These are phyloP conservation scores for Rhamphomyia laevipes DNA, from an alignment of 2,888 invertebrate species.

Conservation along the genomic window DNA sequence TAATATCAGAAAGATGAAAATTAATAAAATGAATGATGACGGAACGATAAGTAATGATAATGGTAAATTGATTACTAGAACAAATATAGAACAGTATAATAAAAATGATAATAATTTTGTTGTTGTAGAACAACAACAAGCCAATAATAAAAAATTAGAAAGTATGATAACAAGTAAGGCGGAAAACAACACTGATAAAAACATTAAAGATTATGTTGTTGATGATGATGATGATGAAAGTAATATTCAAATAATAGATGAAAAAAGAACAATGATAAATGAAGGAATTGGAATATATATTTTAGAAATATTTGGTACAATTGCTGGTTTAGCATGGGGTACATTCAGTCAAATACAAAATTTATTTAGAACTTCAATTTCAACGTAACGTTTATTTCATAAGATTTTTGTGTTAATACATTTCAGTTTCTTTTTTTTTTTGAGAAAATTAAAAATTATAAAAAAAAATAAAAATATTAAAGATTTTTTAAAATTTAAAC, in stretches of 20 bases:
- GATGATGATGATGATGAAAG: constrained; percentile 1
- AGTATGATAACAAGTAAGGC: neutral
- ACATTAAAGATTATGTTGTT: neutral
- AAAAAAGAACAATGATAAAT: constrained; percentile 5
- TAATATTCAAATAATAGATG: neutral
- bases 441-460: too few species aligned
- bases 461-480: too few species aligned
- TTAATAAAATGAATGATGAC: neutral
- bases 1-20: neutral
- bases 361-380: constrained; percentile 2
- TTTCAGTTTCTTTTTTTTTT: too few species aligned
- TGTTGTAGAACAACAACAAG: too few species aligned
- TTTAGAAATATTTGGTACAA: constrained; percentile 18
- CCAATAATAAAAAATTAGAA: too few species aligned
- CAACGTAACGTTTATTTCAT: too few species aligned
- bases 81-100: too few species aligned
- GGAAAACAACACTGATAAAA: neutral
- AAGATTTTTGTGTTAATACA: too few species aligned
- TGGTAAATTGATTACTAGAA: too few species aligned
- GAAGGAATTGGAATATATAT: constrained; percentile 16
- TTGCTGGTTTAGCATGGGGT: constrained; percentile 17
- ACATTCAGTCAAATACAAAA: constrained; percentile 15
- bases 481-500: too few species aligned
- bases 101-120: too few species aligned
- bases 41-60: too few species aligned